A percentile compares a stretch with the other conserved stretches of the same genome.
Evolutionary conservation across 2,113 vertebrate species (phyloP).

Genomic region (Steatornis caripensis): DNA sequence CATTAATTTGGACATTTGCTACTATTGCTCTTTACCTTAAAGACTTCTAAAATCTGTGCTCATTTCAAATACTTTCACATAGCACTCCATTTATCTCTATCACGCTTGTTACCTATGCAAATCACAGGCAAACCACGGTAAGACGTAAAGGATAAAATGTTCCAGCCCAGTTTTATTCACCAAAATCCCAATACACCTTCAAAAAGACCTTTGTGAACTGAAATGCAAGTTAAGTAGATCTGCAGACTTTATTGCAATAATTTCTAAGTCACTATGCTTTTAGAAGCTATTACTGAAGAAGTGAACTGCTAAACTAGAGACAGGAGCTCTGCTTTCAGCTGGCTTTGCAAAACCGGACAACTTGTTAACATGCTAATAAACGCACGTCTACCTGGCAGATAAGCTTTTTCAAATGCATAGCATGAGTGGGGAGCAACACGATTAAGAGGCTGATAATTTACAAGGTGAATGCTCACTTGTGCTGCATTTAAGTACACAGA

Average conservation of each 20-base stretch:
- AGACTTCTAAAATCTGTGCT: neutral
- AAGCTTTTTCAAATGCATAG: neutral
- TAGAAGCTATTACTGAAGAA: neutral
- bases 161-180: neutral
- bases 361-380: conserved; percentile 38
- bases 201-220: neutral
- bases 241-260: neutral
- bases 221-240: neutral
- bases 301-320: neutral
- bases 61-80: neutral
- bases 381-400: neutral
- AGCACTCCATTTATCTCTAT: neutral
- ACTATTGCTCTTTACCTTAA: neutral
- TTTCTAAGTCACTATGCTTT: neutral
- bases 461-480: neutral
- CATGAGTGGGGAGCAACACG: neutral
- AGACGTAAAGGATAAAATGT: neutral
- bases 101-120: neutral
- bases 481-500: neutral
- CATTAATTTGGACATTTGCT: neutral
- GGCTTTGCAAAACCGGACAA: neutral
- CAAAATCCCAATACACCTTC: neutral
- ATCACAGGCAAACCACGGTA: neutral
- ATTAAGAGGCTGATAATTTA: neutral
- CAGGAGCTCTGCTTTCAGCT: neutral